A percentile compares a stretch with the other conserved stretches of the same genome.
phyloP scores from a whole-genome alignment of 2,113 vertebrate genomes.

The Nematolebias whitei region DNA sequence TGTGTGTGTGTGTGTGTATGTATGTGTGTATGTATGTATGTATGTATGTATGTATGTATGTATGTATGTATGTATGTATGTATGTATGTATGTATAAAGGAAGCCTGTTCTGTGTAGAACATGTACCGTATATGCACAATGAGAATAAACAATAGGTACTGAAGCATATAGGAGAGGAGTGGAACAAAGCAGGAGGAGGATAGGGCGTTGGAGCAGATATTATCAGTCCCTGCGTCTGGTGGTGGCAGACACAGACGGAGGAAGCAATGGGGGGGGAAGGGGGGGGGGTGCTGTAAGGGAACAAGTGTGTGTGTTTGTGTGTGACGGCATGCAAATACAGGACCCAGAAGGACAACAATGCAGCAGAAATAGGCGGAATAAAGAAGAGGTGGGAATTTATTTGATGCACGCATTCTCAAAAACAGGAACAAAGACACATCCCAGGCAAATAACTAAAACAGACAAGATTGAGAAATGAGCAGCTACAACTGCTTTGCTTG shows the following conservation, averaged over 20 bases:
- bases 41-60: too few species aligned
- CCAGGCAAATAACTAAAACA: constrained; percentile 34
- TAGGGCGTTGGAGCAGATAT: constrained; percentile 68
- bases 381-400: constrained; percentile 54
- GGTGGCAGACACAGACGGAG: constrained; percentile 78
- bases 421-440: constrained; percentile 71
- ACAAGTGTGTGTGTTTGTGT: constrained; percentile 35
- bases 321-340: constrained; percentile 63
- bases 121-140: background rate
- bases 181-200: constrained; percentile 39
- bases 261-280: constrained; percentile 42
- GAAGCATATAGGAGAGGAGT: constrained; percentile 34
- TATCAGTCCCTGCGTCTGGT: constrained; percentile 70
- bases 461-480: constrained; percentile 40
- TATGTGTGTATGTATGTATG: too few species aligned
- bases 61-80: too few species aligned
- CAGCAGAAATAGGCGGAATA: constrained; percentile 61
- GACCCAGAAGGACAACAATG: constrained; percentile 73
- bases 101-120: background rate
- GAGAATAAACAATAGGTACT: constrained; percentile 21
- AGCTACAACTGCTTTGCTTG: constrained; percentile 55
- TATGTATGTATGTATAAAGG: too few species aligned
- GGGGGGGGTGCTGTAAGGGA: constrained; percentile 36
- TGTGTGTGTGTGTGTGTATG: too few species aligned
- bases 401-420: constrained; percentile 70